These are phyloP conservation scores for Gandaritis pyraliata DNA, from an alignment of 2,888 invertebrate genomes.

Conservation along the genomic window DNA sequence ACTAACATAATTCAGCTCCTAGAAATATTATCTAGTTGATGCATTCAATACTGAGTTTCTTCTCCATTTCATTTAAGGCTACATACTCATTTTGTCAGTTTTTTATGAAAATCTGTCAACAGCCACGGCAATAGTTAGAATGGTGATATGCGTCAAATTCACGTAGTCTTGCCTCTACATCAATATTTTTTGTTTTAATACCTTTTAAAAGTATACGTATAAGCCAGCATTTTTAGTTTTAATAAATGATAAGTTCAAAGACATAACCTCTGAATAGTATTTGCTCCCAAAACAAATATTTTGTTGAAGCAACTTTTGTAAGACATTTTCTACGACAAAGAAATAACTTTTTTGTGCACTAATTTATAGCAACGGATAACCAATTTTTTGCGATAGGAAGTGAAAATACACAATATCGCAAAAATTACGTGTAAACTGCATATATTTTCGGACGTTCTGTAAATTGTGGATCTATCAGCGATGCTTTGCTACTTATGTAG, in stretches of 20 bases:
- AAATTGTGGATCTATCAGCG: conserved; percentile 7
- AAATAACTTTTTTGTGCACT: too few relatives aligned
- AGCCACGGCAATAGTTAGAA: too few relatives aligned
- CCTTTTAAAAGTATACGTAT: background rate
- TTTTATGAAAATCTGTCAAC: too few relatives aligned
- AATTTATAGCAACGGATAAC: background rate
- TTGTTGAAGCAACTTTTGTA: background rate
- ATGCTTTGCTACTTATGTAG: conserved; percentile 33
- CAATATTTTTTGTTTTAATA: too few relatives aligned
- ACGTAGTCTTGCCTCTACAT: too few relatives aligned
- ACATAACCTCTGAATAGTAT: conserved; percentile 26
- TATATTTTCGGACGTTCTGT: conserved; percentile 1
- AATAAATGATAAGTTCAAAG: conserved; percentile 25
- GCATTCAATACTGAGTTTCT: too few relatives aligned
- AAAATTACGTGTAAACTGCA: background rate
- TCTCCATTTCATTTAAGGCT: too few relatives aligned
- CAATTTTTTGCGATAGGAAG: background rate
- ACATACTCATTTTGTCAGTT: too few relatives aligned
- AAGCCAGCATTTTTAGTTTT: conserved; percentile 31
- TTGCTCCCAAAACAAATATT: conserved; percentile 3
- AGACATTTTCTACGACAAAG: background rate
- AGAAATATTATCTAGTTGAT: too few relatives aligned
- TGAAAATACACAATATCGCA: background rate
- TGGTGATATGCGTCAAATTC: too few relatives aligned
- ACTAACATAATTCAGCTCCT: too few relatives aligned